Evolutionary conservation across 2,113 vertebrate species (phyloP).

Genomic region (Sphyrna mokarran): DNA sequence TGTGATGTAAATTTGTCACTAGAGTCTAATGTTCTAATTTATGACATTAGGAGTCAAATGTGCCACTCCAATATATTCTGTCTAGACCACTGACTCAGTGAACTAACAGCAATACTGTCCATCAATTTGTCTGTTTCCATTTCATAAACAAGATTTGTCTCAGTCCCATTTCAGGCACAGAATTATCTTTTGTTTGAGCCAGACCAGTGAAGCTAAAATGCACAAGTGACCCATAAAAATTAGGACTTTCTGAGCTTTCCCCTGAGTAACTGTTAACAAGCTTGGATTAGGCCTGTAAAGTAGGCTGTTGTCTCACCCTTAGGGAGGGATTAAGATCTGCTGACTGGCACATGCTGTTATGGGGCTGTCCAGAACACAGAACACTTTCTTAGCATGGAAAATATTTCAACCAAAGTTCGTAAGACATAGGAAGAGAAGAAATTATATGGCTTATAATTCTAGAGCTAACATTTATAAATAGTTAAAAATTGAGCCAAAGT

Average conservation of each 20-base stretch:
- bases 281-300: constrained; percentile 17
- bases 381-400: not conserved
- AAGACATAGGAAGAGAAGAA: too few species aligned
- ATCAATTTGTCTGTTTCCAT: not conserved
- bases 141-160: not conserved
- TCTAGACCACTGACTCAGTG: too few species aligned
- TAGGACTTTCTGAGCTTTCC: not conserved
- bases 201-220: not conserved
- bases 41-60: not conserved
- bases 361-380: not conserved
- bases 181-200: not conserved
- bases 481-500: not conserved
- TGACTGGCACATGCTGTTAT: not conserved
- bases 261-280: not conserved
- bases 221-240: constrained; percentile 2
- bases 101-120: not conserved
- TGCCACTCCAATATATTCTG: not conserved
- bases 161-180: not conserved
- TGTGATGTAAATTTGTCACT: not conserved
- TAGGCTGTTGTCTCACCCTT: not conserved
- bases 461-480: not conserved
- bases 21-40: not conserved
- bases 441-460: not conserved
- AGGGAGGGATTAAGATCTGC: constrained; percentile 32
- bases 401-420: not conserved